A percentile compares a stretch with the other conserved stretches of the same genome.
Evolutionary conservation across 2,113 vertebrate genomes (phyloP).

Genomic region (Oncorhynchus gorbuscha): DNA sequence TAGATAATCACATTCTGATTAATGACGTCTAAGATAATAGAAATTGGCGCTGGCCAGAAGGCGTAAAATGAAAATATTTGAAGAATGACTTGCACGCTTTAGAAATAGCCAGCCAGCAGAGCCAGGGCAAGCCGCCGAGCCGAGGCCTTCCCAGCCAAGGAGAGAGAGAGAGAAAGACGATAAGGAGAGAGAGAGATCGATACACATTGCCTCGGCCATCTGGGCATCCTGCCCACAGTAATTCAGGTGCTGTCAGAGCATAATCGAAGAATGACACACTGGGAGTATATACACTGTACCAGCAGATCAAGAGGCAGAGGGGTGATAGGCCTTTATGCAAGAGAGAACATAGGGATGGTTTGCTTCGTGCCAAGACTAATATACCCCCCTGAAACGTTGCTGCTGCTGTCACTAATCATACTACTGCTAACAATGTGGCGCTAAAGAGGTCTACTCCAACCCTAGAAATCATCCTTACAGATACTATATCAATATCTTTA

Average conservation of each 20-base stretch:
- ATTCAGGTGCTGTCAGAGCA: constrained; percentile 81
- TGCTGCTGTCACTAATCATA: constrained; percentile 57
- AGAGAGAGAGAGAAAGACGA: constrained; percentile 11
- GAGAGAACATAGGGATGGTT: constrained; percentile 38
- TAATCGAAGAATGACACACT: constrained; percentile 81
- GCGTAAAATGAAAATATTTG: constrained; percentile 78
- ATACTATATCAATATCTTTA: no score
- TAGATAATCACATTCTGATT: constrained; percentile 71
- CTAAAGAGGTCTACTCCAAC: constrained; percentile 48
- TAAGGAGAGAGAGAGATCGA: constrained; percentile 65
- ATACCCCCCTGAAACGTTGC: constrained; percentile 40
- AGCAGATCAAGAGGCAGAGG: constrained; percentile 69
- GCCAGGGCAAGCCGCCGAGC: constrained; percentile 38
- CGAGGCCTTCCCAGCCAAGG: constrained; percentile 67
- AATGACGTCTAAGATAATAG: constrained; percentile 74
- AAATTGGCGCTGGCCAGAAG: constrained; percentile 73
- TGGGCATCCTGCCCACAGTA: constrained; percentile 79
- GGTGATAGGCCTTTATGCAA: constrained; percentile 60
- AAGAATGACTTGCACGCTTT: constrained; percentile 73
- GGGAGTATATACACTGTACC: constrained; percentile 72
- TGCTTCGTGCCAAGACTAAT: constrained; percentile 56
- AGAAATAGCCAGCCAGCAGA: constrained; percentile 69
- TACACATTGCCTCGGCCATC: constrained; percentile 79
- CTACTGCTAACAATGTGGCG: constrained; percentile 58
- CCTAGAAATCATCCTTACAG: background rate